A percentile compares a stretch with the other conserved stretches of the same genome.
Evolutionary conservation across 1,140 invertebrate genomes (phyloP).

Genomic region (Lepidurus couesii): DNA sequence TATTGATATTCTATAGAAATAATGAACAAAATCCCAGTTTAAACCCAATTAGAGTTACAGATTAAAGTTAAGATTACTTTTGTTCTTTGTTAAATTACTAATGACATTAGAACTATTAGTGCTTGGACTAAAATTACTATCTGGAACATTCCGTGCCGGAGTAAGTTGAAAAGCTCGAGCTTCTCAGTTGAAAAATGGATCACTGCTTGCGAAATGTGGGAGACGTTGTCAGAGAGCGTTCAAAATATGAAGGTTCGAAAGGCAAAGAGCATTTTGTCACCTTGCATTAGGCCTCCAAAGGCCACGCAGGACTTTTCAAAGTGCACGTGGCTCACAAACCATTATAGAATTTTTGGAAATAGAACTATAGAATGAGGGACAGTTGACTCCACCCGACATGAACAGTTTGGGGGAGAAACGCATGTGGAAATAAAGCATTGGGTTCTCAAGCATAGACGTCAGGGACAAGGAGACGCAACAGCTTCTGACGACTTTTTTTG

Average conservation of each 20-base stretch:
- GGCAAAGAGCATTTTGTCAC: conserved; percentile 4
- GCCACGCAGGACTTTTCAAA: background rate
- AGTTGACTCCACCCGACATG: too few species aligned
- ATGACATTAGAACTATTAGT: too few species aligned
- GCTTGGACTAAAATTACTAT: too few species aligned
- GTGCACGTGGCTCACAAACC: background rate
- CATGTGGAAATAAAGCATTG: background rate
- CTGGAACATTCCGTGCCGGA: too few species aligned
- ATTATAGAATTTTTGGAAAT: background rate
- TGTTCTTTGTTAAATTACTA: too few species aligned
- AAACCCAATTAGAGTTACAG: too few species aligned
- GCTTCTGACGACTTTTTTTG: background rate
- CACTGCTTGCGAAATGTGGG: background rate
- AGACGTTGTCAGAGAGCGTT: background rate
- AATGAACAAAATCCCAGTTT: too few species aligned
- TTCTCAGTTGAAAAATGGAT: background rate
- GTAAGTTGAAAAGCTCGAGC: background rate
- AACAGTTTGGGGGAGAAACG: too few species aligned
- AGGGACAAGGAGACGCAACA: background rate
- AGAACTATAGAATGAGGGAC: too few species aligned
- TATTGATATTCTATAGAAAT: too few species aligned
- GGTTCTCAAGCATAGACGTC: background rate
- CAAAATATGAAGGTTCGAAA: background rate
- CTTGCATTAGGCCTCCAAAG: background rate
- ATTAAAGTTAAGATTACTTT: too few species aligned